Conservation (phyloP, 1,140 invertebrate species). For the Nomia melanderi region DNA sequence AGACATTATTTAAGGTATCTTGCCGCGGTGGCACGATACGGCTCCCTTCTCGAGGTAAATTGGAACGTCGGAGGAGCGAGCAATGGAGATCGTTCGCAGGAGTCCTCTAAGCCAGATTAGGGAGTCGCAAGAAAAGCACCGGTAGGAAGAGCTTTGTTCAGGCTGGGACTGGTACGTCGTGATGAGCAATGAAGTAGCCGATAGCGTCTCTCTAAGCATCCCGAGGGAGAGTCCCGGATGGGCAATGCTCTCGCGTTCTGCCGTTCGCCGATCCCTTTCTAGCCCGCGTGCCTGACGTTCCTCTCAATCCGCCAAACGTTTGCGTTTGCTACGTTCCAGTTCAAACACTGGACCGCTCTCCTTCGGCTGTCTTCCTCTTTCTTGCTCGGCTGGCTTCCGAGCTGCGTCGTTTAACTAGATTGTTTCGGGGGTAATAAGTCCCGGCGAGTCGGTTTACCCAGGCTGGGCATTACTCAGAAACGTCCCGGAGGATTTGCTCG, state of each 20-base stretch:
- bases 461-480: not conserved
- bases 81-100: not conserved
- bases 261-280: constrained; percentile 57
- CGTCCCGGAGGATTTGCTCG: not conserved
- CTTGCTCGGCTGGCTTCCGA: not conserved
- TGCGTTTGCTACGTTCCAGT: constrained; percentile 47
- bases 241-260: constrained; percentile 39
- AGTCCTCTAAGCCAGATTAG: constrained; percentile 73
- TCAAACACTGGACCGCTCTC: constrained; percentile 30
- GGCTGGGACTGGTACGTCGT: constrained; percentile 65
- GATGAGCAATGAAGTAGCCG: constrained; percentile 76
- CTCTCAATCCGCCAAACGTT: constrained; percentile 31
- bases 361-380: constrained; percentile 4
- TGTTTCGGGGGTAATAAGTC: constrained; percentile 18
- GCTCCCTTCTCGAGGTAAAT: constrained; percentile 55
- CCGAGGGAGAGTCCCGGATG: constrained; percentile 66
- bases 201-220: constrained; percentile 72
- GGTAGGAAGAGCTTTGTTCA: constrained; percentile 71
- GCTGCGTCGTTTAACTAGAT: constrained; percentile 9
- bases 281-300: constrained; percentile 44
- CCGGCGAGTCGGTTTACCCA: not conserved
- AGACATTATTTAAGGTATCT: constrained; percentile 64
- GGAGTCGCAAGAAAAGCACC: constrained; percentile 73
- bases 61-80: constrained; percentile 26
- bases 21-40: constrained; percentile 35